phyloP scores from a whole-genome alignment of 2,888 invertebrate species.

The Augochlorella aurata region DNA sequence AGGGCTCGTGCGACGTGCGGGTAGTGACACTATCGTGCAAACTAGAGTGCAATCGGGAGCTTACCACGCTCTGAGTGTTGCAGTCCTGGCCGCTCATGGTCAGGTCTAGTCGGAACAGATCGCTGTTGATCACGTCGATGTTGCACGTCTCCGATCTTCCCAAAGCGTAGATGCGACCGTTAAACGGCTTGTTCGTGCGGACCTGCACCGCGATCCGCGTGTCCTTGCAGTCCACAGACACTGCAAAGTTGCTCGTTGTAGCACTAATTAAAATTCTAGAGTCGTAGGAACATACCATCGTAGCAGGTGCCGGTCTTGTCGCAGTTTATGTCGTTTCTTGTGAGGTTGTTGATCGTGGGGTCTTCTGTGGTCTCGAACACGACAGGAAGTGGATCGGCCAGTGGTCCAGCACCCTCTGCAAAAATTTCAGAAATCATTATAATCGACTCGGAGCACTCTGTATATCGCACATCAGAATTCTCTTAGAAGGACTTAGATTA shows the following conservation, averaged over 20 bases:
- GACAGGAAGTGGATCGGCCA: conserved; percentile 86
- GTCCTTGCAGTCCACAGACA: conserved; percentile 96
- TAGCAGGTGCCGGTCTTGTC: conserved; percentile 97
- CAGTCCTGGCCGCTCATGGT: conserved; percentile 97
- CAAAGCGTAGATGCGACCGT: conserved; percentile 95
- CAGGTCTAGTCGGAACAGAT: conserved; percentile 94
- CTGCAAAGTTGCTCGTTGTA: conserved; percentile 83
- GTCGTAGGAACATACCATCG: conserved; percentile 86
- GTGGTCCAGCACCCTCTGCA: conserved; percentile 80
- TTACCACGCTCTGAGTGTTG: conserved; percentile 96
- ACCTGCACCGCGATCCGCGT: conserved; percentile 96
- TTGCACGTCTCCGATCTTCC: conserved; percentile 97
- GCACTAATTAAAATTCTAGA: not conserved
- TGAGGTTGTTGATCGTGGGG: conserved; percentile 88
- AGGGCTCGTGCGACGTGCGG: conserved; percentile 21
- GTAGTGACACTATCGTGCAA: not conserved
- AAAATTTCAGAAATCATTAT: no score
- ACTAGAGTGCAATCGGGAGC: conserved; percentile 71
- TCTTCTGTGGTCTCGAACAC: conserved; percentile 91
- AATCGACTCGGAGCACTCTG: no score
- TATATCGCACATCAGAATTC: no score
- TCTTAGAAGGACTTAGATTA: no score
- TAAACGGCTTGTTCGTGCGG: conserved; percentile 96
- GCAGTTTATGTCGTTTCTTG: conserved; percentile 90
- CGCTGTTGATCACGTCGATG: conserved; percentile 95